These are phyloP conservation scores for Acanthornis magna DNA, from an alignment of 2,797 vertebrate species.

Conservation along the genomic window DNA sequence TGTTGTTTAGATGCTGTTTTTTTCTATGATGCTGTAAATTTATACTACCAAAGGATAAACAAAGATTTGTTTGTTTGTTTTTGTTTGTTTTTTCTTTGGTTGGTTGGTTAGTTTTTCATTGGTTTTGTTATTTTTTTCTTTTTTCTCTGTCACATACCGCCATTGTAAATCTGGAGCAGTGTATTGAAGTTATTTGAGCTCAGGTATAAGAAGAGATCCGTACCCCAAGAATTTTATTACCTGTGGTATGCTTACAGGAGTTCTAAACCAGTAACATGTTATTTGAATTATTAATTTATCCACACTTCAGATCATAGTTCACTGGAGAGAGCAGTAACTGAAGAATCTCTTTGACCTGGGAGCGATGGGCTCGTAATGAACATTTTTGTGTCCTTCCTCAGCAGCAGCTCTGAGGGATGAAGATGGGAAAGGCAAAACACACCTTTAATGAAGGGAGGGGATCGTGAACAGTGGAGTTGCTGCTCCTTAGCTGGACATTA, in stretches of 20 bases:
- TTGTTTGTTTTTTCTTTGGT: fast-evolving
- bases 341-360: background rate
- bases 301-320: background rate
- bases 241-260: background rate
- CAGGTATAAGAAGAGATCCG: background rate
- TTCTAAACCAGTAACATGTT: background rate
- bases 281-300: background rate
- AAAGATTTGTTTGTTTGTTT: no score
- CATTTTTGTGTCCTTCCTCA: background rate
- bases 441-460: background rate
- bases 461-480: background rate
- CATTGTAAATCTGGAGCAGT: background rate
- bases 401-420: background rate
- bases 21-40: background rate
- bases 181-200: background rate
- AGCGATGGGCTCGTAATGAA: background rate
- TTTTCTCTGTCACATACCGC: background rate
- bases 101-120: background rate
- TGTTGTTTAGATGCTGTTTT: background rate
- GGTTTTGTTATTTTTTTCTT: fast-evolving
- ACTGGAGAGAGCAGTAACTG: background rate
- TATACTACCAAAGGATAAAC: background rate
- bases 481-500: background rate
- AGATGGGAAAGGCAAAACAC: background rate
- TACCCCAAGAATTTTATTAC: background rate